Evolutionary conservation across 2,797 vertebrate species (phyloP).

Genomic region (Phrynocephalus forsythii): DNA sequence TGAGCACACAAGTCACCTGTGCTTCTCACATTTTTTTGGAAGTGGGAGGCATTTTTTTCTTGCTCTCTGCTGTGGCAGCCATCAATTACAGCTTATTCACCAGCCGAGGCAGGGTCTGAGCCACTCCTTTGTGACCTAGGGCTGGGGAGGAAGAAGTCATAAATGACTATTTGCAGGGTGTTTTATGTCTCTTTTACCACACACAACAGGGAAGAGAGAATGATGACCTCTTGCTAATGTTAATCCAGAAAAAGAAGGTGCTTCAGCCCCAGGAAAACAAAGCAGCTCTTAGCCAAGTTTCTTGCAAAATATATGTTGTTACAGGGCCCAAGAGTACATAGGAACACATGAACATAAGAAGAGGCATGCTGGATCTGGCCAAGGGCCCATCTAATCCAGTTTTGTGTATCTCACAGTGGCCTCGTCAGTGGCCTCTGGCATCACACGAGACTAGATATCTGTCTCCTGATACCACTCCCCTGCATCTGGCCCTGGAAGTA

Average conservation of each 20-base stretch:
- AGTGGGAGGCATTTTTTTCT: conserved; percentile 54
- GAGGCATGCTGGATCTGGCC: no score
- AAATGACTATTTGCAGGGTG: conserved; percentile 34
- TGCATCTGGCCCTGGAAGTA: no score
- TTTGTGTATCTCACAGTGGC: no score
- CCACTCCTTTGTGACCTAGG: conserved; percentile 29
- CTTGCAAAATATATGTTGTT: neutral
- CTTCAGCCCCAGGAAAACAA: neutral
- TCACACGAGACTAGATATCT: no score
- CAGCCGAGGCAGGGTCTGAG: conserved; percentile 62
- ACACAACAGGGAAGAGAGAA: conserved; percentile 30
- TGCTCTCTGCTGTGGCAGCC: conserved; percentile 31
- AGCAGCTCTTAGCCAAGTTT: neutral
- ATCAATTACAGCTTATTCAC: conserved; percentile 62
- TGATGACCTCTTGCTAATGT: neutral
- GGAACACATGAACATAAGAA: no score
- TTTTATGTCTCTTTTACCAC: conserved; percentile 24
- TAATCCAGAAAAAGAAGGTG: neutral
- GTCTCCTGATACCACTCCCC: no score
- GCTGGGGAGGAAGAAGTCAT: conserved; percentile 16
- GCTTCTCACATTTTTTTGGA: conserved; percentile 40
- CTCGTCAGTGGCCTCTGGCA: no score
- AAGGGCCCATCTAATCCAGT: no score
- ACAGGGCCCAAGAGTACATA: neutral
- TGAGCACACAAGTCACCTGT: conserved; percentile 45